Base-by-base conservation (phyloP, 2,888 invertebrate species). In the Aphodius granarius region DNA sequence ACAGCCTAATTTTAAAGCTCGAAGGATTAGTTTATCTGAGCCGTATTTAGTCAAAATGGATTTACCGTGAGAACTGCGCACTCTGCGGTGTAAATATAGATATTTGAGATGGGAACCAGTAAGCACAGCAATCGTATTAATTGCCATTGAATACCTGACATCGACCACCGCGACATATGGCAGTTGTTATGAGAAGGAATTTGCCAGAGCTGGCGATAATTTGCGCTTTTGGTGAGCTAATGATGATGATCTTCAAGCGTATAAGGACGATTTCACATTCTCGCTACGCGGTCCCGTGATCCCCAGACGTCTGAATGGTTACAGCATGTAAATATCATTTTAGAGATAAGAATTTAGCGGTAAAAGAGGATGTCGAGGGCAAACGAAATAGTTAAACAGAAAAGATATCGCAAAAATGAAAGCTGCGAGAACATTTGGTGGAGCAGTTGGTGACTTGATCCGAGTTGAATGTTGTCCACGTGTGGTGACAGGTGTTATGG, bases 401-500 rank as follows among this genome's bases (percentile, higher is more conserved):
- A n/a, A n/a, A n/a, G n/a, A n/a, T n/a, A n/a, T n/a, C n/a, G n/a
- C n/a, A n/a, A n/a, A n/a, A n/a, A n/a, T n/a, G n/a, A n/a, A n/a
- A n/a, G n/a, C n/a, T n/a, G n/a, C n/a, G n/a, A n/a, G 43, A 43
- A 1, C 43, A 43, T 43, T 43, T 43, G 43, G 43, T 43, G 43
- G 43, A 43, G 43, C 43, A 43, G 43, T 43, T 43, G 43, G 43
- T 13, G 43, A 43, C 43, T 43, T 43, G 43, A 43, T 43, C 43
- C 43, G 13, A 43, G 9, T 43, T 13, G 43, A 13, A 43, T 43
- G 43, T 43, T 19, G 68, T n/a, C 68, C 68, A 68, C 68, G 68
- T 22, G 68, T 22, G 18, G 20, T 68, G 68, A 21, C 68, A 68
- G 68, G 68, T 68, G 68, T 20, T 68, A 20, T 20, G 20, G 68